Evolutionary conservation across 2,113 vertebrate species (phyloP), one percentile per base, ranked within the genome.

Genomic region (Speoplatyrhinus poulsoni): DNA sequence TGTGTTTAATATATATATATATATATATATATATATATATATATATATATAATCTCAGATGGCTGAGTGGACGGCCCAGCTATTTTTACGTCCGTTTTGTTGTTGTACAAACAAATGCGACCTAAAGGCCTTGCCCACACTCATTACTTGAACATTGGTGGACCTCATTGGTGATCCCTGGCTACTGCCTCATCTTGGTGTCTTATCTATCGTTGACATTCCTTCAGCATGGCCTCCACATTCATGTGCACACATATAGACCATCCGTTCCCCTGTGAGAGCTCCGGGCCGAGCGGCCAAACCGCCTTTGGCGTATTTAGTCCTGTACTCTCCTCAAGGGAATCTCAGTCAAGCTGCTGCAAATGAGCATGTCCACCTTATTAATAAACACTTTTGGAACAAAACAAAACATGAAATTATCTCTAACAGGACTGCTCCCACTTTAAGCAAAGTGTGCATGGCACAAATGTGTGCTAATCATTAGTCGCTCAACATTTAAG

Each of bases 121-220:
- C 69, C 75, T 67, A 77, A 52, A 3, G 54, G 65, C 63, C 54
- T 66, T 83, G 70, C 71, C 53, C 58, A 65, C 73, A 52, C 87
- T 87, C 87, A 83, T 93, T 86, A 91, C 91, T 92, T 92, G 90
- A 93, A 93, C 74, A 73, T 58, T 86, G 67, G 79, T 79, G 83
- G 82, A 87, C 76, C 72, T 76, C 77, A 73, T 73, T 73, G 85
- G 85, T 82, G 79, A 87, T 89, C 75, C 77, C 76, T 78, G 81
- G 84, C 60, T 79, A 83, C 79, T 83, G 87, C 84, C 89, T 91
- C 89, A 80, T 93, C 80, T 85, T 77, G 77, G 88, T 92, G 87
- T 91, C 91, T 91, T 90, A 85, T 86, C 61, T 75, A 56, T 67
- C 76, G 2, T 61, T 66, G 78, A 84, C 79, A 86, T 86, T 82